Conservation (phyloP, 1,140 invertebrate species). For the Acromyrmex echinatior region DNA sequence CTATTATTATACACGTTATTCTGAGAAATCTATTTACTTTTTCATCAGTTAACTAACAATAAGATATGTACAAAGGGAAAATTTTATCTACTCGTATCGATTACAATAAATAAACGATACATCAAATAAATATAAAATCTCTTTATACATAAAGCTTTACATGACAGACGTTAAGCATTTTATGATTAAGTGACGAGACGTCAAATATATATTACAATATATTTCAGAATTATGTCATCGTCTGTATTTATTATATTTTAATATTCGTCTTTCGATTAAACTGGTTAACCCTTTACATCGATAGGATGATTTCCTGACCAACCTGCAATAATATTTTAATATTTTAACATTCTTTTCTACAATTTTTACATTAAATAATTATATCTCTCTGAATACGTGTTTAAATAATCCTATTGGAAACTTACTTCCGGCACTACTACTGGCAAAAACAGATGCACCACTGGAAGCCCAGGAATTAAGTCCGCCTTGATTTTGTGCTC, state of each 20-base stretch:
- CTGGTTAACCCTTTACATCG: constrained; percentile 44
- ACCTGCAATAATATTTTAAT: constrained; percentile 35
- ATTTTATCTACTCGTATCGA: constrained; percentile 3
- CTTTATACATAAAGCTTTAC: constrained; percentile 26
- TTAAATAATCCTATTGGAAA: constrained; percentile 1
- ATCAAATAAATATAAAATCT: constrained; percentile 25
- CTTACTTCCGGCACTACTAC: constrained; percentile 61
- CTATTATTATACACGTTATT: not conserved
- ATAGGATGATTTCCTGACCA: constrained; percentile 33
- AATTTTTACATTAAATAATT: constrained; percentile 18
- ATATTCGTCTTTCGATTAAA: constrained; percentile 19
- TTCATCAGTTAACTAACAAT: not conserved
- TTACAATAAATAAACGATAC: constrained; percentile 9
- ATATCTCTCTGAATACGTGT: not conserved
- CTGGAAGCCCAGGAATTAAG: constrained; percentile 57
- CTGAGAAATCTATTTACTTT: constrained; percentile 32
- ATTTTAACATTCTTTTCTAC: not conserved
- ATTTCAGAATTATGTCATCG: not conserved
- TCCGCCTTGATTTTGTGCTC: constrained; percentile 26
- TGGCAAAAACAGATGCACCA: constrained; percentile 60
- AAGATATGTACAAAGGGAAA: constrained; percentile 3
- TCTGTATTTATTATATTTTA: constrained; percentile 32
- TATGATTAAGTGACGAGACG: constrained; percentile 5
- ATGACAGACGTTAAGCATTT: constrained; percentile 20
- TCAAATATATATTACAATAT: constrained; percentile 15